Conservation (phyloP, 2,113 vertebrate genomes). For the Paraplagusia blochii region DNA sequence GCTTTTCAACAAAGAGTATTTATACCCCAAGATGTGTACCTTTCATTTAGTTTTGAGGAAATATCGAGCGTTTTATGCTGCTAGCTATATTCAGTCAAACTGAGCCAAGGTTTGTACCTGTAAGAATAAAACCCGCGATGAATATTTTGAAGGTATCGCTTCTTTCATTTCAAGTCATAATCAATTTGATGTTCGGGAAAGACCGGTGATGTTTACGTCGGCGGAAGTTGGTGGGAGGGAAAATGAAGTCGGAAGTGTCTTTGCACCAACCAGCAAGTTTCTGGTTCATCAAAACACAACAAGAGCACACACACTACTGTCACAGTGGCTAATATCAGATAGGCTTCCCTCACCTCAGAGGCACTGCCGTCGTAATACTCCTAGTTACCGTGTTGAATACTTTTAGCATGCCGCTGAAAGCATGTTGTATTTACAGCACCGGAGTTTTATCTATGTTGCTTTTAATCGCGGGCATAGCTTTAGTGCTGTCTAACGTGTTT, state of each 20-base stretch:
- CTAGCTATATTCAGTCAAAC: too few relatives aligned
- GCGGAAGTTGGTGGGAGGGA: slow-evolving; percentile 22
- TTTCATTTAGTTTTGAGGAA: not conserved
- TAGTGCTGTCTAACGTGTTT: slow-evolving; percentile 68
- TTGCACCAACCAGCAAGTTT: slow-evolving; percentile 16
- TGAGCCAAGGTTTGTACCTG: too few relatives aligned
- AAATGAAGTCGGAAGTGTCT: slow-evolving; percentile 1
- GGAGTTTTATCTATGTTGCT: slow-evolving; percentile 64
- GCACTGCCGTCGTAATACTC: not conserved
- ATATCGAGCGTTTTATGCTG: too few relatives aligned
- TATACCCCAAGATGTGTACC: slow-evolving; percentile 7
- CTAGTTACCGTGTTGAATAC: not conserved
- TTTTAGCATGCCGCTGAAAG: slow-evolving; percentile 49
- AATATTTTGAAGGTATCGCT: not conserved
- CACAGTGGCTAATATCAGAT: not conserved
- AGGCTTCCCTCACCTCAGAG: not conserved
- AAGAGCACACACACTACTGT: not conserved
- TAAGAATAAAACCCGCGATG: not conserved
- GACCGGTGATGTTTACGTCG: slow-evolving; percentile 7
- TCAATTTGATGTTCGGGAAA: not conserved
- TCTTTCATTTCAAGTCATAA: rapidly evolving
- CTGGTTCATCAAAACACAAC: slow-evolving; percentile 53
- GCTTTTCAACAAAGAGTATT: slow-evolving; percentile 37
- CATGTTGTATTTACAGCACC: slow-evolving; percentile 63
- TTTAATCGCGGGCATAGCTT: slow-evolving; percentile 65